Evolutionary conservation across 2,113 vertebrate genomes (phyloP).

Genomic region (Boulengeromyrus knoepffleri): DNA sequence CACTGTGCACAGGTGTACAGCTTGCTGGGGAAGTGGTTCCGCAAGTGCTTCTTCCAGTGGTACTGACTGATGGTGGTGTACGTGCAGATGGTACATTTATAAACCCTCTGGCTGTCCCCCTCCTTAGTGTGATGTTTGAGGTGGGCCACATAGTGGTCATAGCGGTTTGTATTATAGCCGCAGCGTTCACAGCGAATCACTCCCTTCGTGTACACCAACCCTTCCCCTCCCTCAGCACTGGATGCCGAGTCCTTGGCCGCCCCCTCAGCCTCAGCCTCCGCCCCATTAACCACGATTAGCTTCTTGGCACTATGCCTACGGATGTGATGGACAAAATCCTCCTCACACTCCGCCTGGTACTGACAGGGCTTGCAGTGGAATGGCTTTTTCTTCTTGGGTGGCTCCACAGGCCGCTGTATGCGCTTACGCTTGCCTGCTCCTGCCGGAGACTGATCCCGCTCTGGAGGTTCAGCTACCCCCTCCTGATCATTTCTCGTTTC

Average conservation of each 20-base stretch:
- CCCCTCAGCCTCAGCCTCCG: constrained; percentile 61
- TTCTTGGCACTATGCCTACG: constrained; percentile 81
- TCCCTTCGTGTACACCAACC: constrained; percentile 75
- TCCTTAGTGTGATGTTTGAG: constrained; percentile 90
- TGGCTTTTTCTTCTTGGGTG: constrained; percentile 79
- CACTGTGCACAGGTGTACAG: constrained; percentile 94
- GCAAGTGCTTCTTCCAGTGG: constrained; percentile 97
- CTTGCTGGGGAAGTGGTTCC: constrained; percentile 95
- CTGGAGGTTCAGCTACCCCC: background rate
- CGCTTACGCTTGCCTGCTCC: constrained; percentile 41
- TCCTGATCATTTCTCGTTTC: constrained; percentile 8
- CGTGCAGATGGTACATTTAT: constrained; percentile 90
- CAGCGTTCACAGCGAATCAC: constrained; percentile 91
- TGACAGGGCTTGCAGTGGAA: constrained; percentile 93
- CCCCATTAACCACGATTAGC: constrained; percentile 77
- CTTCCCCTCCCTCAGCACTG: constrained; percentile 43
- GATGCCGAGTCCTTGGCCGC: constrained; percentile 46
- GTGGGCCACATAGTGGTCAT: constrained; percentile 94
- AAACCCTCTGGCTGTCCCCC: constrained; percentile 78
- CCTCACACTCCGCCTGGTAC: constrained; percentile 81
- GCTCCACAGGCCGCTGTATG: constrained; percentile 47
- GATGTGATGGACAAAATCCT: constrained; percentile 89
- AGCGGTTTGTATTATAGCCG: constrained; percentile 96
- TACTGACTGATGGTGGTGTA: constrained; percentile 97
- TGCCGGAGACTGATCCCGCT: background rate